Evolutionary conservation across 1,140 invertebrate species (phyloP).

Genomic region (Nebria ingens): DNA sequence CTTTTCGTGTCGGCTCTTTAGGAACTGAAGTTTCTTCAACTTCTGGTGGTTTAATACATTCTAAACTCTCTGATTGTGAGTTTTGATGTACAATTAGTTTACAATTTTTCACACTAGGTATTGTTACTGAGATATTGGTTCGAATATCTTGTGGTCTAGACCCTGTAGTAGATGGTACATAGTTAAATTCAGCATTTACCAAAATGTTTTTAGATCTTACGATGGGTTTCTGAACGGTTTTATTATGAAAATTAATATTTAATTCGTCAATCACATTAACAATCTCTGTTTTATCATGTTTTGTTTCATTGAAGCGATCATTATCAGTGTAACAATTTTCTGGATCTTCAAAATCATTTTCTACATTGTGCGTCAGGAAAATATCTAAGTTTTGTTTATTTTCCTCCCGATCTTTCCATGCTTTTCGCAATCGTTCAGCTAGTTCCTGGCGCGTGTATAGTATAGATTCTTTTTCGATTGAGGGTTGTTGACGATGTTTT

Average conservation of each 20-base stretch:
- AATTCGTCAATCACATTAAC: not conserved
- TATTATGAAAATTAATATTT: not conserved
- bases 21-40: not conserved
- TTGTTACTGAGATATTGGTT: not conserved
- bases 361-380: slow-evolving; percentile 38
- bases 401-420: slow-evolving; percentile 40
- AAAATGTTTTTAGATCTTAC: not conserved
- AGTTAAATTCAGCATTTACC: not conserved
- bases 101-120: not conserved
- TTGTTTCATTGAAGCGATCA: not conserved
- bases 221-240: not conserved
- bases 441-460: slow-evolving; percentile 42
- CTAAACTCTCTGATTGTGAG: not conserved
- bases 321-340: not conserved
- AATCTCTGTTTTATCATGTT: not conserved
- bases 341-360: not conserved
- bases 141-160: not conserved
- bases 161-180: not conserved
- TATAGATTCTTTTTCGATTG: slow-evolving; percentile 37
- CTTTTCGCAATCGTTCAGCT: slow-evolving; percentile 38
- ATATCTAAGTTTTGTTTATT: slow-evolving; percentile 44
- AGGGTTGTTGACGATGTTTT: slow-evolving; percentile 19
- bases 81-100: too few species aligned
- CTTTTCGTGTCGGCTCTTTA: not conserved
- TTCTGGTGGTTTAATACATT: not conserved